phyloP scores from a whole-genome alignment of 2,888 invertebrate species.

The Agrotis ipsilon region DNA sequence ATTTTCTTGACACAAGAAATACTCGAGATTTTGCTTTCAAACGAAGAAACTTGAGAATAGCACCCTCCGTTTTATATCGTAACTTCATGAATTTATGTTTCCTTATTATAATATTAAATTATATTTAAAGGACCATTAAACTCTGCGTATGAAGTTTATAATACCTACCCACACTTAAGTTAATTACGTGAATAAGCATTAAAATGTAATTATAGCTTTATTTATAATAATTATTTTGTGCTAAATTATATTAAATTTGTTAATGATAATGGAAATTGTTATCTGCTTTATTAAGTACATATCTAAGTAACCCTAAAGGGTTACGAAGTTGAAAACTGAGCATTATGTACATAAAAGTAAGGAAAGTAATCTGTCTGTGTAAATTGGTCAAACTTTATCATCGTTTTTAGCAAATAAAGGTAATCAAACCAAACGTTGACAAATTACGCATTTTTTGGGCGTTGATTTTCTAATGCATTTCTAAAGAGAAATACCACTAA shows the following conservation, averaged over 20 bases:
- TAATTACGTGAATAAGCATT: slow-evolving; percentile 43
- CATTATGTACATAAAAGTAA: too few species aligned
- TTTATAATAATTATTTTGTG: slow-evolving; percentile 41
- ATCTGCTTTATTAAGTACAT: not conserved
- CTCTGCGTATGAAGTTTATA: slow-evolving; percentile 24
- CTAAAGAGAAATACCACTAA: too few species aligned
- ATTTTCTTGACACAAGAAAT: not conserved
- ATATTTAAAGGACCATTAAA: slow-evolving; percentile 55
- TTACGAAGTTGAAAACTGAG: too few species aligned
- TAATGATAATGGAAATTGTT: slow-evolving; percentile 19
- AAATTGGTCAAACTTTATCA: too few species aligned
- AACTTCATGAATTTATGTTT: slow-evolving; percentile 31
- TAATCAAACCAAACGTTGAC: too few species aligned
- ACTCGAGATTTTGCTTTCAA: slow-evolving; percentile 11
- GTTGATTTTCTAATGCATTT: too few species aligned
- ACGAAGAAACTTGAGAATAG: not conserved
- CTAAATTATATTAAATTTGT: slow-evolving; percentile 11
- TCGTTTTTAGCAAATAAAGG: too few species aligned
- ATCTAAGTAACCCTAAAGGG: too few species aligned
- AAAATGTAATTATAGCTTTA: slow-evolving; percentile 41
- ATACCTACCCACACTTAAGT: slow-evolving; percentile 15
- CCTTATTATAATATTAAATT: slow-evolving; percentile 28
- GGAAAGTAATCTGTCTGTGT: too few species aligned
- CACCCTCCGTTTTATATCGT: slow-evolving; percentile 3
- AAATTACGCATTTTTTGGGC: too few species aligned